Base-by-base conservation (phyloP, 2,888 invertebrate species). In the Spodoptera exigua region DNA sequence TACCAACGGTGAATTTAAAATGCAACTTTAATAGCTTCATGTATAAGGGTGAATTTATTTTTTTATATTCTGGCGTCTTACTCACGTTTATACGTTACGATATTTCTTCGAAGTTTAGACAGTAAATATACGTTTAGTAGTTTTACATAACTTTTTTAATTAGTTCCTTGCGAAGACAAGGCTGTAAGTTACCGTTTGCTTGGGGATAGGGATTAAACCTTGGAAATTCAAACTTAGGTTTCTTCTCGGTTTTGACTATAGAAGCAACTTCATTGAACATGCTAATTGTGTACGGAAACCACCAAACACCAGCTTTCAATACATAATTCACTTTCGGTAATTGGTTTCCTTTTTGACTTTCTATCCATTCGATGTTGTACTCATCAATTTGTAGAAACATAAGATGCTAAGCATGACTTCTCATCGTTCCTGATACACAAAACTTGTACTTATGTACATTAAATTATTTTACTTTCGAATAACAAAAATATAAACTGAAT, bases 1-100 rank as follows among this genome's bases (percentile, higher is more conserved):
- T 67, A 62, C 64, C 68, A 70, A 73, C 75, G 61, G 71, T 72
- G 64, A 70, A 70, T 64, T 52, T 53, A 47, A 59, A 70, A 66
- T 14, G 43, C 35, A 47, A 46, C 49, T 48, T 45, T 57, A 52
- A 52, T 39, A 45, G 51, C 43, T 61, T 60, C 44, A 66, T 45
- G 52, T 49, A 62, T 65, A 60, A 56, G 17, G 59, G 41, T 55
- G 36, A 32, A 48, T 44, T 49, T 35, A 60, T 63, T 55, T 43
- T 32, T 36, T 36, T 36, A 27, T 34, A 34, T 17, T 41, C 11
- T 35, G 14, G 16, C n/a, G 14, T 43, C 16, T 54, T n/a, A 34
- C 18, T 46, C 32, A 61, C 43, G 17, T 7, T n/a, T 35, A 41
- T 35, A 37, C 18, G 35, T 17, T 1, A 2, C 53, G 36, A 27